Evolutionary conservation across 2,888 invertebrate species (phyloP).

Genomic region (Drosophila robusta): DNA sequence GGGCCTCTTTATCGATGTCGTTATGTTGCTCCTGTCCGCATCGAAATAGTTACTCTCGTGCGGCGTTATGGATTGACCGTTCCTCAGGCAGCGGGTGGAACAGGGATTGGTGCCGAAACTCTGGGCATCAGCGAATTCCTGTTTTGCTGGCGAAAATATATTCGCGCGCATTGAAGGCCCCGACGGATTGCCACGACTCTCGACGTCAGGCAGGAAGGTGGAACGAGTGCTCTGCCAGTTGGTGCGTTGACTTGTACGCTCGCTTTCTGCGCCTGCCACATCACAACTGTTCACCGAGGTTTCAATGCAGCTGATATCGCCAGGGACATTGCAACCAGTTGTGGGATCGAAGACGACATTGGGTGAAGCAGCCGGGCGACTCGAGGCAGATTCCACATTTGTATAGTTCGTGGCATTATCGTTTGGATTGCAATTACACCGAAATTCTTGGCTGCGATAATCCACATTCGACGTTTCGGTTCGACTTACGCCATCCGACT

Average conservation of each 20-base stretch:
- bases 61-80: neutral
- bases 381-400: neutral
- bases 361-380: neutral
- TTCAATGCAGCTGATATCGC: neutral
- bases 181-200: too few relatives aligned
- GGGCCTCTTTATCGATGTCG: constrained; percentile 14
- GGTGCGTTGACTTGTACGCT: too few relatives aligned
- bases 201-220: too few relatives aligned
- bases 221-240: too few relatives aligned
- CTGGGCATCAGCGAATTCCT: neutral
- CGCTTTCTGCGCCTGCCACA: too few relatives aligned
- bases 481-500: too few relatives aligned
- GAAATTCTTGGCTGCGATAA: too few relatives aligned
- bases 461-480: too few relatives aligned
- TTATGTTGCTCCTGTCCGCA: constrained; percentile 7
- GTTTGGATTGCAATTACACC: too few relatives aligned
- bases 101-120: neutral
- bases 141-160: too few relatives aligned
- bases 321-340: neutral
- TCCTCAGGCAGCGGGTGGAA: neutral
- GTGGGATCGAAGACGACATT: neutral
- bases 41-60: neutral
- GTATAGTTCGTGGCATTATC: neutral
- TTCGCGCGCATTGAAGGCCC: neutral
- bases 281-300: neutral